phyloP scores from a whole-genome alignment of 2,113 vertebrate genomes.

The Poecile atricapillus region DNA sequence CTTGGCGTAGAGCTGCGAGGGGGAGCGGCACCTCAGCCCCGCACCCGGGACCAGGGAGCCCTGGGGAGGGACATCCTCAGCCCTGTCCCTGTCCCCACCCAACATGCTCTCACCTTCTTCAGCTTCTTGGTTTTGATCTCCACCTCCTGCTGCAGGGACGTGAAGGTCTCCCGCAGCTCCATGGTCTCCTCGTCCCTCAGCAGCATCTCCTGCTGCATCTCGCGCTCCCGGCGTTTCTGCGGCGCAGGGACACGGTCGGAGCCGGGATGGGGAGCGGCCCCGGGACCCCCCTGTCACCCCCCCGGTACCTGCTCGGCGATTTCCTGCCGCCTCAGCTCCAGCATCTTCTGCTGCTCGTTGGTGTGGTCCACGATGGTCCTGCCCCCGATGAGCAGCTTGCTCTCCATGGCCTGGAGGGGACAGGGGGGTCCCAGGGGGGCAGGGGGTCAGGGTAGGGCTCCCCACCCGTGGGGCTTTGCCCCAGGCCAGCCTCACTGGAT shows the following conservation, averaged over 20 bases:
- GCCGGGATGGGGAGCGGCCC: rapidly evolving
- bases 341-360: conserved; percentile 94
- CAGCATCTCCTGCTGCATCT: conserved; percentile 93
- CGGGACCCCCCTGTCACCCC: not conserved
- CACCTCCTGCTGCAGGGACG: conserved; percentile 93
- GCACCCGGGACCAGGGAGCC: rapidly evolving
- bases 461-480: too few species aligned
- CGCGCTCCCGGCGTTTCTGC: conserved; percentile 89
- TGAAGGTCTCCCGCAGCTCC: conserved; percentile 91
- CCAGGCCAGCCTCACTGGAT: rapidly evolving
- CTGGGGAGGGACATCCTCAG: rapidly evolving
- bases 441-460: not conserved
- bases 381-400: conserved; percentile 92
- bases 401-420: conserved; percentile 86
- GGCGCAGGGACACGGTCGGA: not conserved
- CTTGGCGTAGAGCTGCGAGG: conserved; percentile 84
- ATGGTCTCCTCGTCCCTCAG: conserved; percentile 90
- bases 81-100: rapidly evolving
- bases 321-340: conserved; percentile 92
- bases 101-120: conserved; percentile 79
- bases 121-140: conserved; percentile 97
- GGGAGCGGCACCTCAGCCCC: not conserved
- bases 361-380: conserved; percentile 96
- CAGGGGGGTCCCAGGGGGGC: not conserved
- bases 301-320: conserved; percentile 87